A percentile compares a stretch with the other conserved stretches of the same genome.
phyloP scores from a whole-genome alignment of 2,797 vertebrate genomes.

The Otolemur crassicaudatus region DNA sequence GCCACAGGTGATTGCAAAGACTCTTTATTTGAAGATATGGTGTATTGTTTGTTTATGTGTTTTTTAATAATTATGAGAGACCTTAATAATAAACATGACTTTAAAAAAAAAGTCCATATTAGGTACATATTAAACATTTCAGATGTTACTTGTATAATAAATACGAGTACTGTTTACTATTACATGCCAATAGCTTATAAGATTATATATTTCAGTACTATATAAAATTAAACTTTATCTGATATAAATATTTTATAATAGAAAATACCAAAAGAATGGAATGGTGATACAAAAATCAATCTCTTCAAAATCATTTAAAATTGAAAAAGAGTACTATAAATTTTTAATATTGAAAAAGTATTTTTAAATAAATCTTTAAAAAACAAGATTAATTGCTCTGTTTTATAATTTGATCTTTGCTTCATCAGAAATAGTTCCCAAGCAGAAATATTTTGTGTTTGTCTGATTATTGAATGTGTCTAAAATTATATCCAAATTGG shows the following conservation, averaged over 20 bases:
- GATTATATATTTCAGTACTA: not conserved
- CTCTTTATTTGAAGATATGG: not conserved
- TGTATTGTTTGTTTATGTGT: not conserved
- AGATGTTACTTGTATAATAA: not conserved
- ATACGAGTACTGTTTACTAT: not conserved
- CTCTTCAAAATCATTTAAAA: not conserved
- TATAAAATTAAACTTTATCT: not conserved
- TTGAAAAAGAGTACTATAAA: not conserved
- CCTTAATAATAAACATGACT: not conserved
- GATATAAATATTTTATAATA: not conserved
- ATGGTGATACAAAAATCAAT: not conserved
- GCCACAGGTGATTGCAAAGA: not conserved
- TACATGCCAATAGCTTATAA: not conserved
- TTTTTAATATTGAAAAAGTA: not conserved
- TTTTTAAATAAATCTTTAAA: not conserved
- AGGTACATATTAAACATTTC: not conserved
- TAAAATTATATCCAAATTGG: not conserved
- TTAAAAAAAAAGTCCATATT: not conserved
- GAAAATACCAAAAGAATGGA: not conserved
- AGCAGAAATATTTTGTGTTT: not conserved
- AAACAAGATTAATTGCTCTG: not conserved
- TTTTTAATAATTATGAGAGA: not conserved
- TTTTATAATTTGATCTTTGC: not conserved
- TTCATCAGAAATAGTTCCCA: not conserved
- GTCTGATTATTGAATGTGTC: not conserved